A percentile compares a stretch with the other conserved stretches of the same genome.
Conservation (phyloP, 1,140 invertebrate species). For the Zaprionus davidi region DNA sequence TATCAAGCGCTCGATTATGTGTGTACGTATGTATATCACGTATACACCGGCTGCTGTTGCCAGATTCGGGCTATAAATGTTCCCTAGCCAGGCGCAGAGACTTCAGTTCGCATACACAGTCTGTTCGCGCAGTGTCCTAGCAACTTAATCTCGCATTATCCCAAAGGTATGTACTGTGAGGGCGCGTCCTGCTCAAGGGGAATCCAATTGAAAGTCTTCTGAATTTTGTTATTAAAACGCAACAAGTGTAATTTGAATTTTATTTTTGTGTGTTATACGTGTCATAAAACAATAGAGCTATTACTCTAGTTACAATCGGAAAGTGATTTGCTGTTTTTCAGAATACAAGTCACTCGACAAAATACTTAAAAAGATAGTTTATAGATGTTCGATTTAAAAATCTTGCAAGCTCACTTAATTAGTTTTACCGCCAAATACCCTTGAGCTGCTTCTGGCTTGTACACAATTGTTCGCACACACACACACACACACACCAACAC, state of each 20-base stretch:
- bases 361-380: constrained; percentile 5
- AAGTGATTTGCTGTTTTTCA: constrained; percentile 4
- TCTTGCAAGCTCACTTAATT: constrained; percentile 11
- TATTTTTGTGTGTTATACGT: neutral
- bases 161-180: constrained; percentile 45
- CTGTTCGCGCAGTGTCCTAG: constrained; percentile 46
- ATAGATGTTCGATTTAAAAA: neutral
- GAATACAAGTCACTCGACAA: constrained; percentile 6
- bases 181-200: neutral
- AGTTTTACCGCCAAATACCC: constrained; percentile 26
- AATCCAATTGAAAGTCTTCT: neutral
- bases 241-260: neutral
- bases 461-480: neutral
- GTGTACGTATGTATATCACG: constrained; percentile 37
- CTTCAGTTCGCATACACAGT: constrained; percentile 60
- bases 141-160: constrained; percentile 26
- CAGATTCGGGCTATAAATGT: constrained; percentile 58
- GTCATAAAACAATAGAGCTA: neutral
- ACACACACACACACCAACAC: neutral
- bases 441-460: constrained; percentile 19
- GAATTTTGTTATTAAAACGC: neutral
- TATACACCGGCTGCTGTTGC: constrained; percentile 42
- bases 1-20: constrained; percentile 33
- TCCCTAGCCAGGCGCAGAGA: constrained; percentile 33
- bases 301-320: constrained; percentile 1